A percentile compares a stretch with the other conserved stretches of the same genome.
Evolutionary conservation across 1,140 invertebrate species (phyloP).

Genomic region (Bombus huntii): DNA sequence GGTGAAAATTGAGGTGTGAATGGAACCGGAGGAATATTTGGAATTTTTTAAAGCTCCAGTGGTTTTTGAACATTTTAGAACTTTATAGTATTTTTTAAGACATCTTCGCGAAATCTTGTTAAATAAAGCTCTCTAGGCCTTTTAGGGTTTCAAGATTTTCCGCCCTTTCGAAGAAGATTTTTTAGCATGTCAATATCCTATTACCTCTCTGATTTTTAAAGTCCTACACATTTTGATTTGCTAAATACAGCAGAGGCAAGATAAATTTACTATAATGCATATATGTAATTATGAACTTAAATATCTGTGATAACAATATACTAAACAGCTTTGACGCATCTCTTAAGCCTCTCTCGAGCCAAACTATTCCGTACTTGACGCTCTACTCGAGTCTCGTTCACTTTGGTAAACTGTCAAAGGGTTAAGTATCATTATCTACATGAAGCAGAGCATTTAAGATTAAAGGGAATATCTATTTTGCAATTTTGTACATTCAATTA

Average conservation of each 20-base stretch:
- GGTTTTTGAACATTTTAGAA: not conserved
- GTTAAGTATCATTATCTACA: not conserved
- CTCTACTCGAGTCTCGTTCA: not conserved
- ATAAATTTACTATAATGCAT: not conserved
- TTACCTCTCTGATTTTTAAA: not conserved
- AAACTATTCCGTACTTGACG: not conserved
- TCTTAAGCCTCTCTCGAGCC: not conserved
- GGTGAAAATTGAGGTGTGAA: not conserved
- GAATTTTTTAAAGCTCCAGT: not conserved
- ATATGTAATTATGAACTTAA: not conserved
- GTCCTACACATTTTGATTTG: not conserved
- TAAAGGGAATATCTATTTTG: not conserved
- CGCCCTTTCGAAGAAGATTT: not conserved
- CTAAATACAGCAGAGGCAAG: not conserved
- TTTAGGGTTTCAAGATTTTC: not conserved
- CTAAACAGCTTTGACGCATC: not conserved
- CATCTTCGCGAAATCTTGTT: not conserved
- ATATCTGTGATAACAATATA: not conserved
- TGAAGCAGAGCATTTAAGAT: not conserved
- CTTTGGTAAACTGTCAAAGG: not conserved
- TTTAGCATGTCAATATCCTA: not conserved
- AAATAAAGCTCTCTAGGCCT: not conserved
- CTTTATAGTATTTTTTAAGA: not conserved
- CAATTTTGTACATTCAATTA: not conserved
- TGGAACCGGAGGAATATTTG: not conserved